Evolutionary conservation across 2,888 invertebrate genomes (phyloP), one percentile per base, ranked within the genome.

Genomic region (Hylaea fasciaria): DNA sequence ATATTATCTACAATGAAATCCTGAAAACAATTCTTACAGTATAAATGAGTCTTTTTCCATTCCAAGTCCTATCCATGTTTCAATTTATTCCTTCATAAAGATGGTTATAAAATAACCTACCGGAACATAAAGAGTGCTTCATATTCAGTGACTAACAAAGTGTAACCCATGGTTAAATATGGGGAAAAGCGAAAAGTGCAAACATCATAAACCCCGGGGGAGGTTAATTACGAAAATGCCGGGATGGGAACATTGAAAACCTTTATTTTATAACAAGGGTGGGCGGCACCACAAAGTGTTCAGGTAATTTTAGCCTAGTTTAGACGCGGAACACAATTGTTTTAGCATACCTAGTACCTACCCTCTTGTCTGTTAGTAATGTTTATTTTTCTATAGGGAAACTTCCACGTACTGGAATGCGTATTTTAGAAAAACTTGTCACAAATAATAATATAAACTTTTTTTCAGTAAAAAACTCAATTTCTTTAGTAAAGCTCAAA

Each of bases 181-280:
- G 49, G 56, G 51, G 52, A 58, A 60, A 55, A 55, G 54, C 50
- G 54, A 54, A 64, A 65, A 65, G 64, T 60, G 62, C 60, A 68
- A 68, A 68, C 65, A 64, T 61, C 44, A 51, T 54, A 43, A 50
- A 58, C 65, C 62, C 57, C 29, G 37, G 64, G n/a, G 59, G 52
- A 56, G 44, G 64, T 68, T 66, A 64, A 66, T 68, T 66, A 56
- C 43, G 61, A 44, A 49, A 52, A 53, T 44, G 35, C 43, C 22
- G 52, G 64, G 55, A 59, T 52, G 61, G 49, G 55, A 57, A 57
- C 57, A 52, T 32, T 37, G 50, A 54, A 53, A 50, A 44, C 58
- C 53, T 64, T 64, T 65, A 63, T 63, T 55, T 62, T 37, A 54
- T 45, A 28, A 51, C 51, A 22, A 40, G 35, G 45, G n/a, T 49